Base-by-base conservation (phyloP, 2,113 vertebrate species). In the Oceanodroma tethys region DNA sequence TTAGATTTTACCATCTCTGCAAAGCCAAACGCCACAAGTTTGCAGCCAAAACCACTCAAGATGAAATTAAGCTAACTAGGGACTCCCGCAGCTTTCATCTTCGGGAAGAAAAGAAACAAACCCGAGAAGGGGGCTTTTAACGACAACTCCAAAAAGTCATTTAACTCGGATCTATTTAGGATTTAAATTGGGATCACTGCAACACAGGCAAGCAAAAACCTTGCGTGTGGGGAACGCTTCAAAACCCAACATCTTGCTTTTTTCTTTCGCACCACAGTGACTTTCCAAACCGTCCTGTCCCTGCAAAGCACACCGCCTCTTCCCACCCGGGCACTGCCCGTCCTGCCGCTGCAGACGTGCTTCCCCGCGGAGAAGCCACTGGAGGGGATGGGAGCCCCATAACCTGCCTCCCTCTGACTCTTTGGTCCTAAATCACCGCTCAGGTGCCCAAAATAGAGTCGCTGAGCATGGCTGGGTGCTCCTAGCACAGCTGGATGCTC, bases 341-440 rank as follows among this genome's bases (percentile, higher is more conserved):
- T 4, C 10, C 3, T 20, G 53, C 22, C 43, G 18, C 16, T 21
- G 7, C 34, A 42, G 47, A 47, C 4, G 3, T 0, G 1, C 38
- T 53, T 68, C 43, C 59, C 78, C 8, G 0, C 0, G 0, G 71
- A 83, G 11, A 56, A 82, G 65, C 13, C 84, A 68, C 58, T 21
- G 16, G 32, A 84, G 43, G 50, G 65, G 32, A 32, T 17, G 14
- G 38, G 29, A 83, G 29, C 29, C 68, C 36, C 32, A 1, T 15
- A 48, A 73, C 20, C 7, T 29, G 15, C 47, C 56, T 34, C 50
- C 32, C 55, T 59, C 52, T 9, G 42, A 32, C 67, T 66, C 42
- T 26, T 20, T 6, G 3, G 47, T 45, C 16, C 80, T 79, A 47
- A 85, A 75, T 7, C 38, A 43, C 23, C 29, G 13, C 47, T 11